Base-by-base conservation (phyloP, 2,888 invertebrate genomes). In the Galerucella pusilla region DNA sequence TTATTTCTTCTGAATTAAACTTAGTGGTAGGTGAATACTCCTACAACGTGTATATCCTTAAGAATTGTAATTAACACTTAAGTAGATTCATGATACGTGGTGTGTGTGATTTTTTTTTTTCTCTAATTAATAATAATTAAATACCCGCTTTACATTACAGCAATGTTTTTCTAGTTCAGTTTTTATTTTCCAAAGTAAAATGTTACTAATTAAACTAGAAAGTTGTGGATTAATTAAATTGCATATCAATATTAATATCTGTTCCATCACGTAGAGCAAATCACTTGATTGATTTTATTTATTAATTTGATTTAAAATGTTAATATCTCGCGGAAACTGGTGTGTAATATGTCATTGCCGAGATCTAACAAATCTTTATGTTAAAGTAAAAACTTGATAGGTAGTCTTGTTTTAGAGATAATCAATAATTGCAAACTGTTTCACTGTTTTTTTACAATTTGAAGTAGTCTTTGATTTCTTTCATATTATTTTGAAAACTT, bases 201-300 rank as follows among this genome's bases (percentile, higher is more conserved):
- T 52, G 52, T n/a, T 52, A 52, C 52, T 52, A 52, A 52, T 52
- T 52, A n/a, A 52, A 52, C 52, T 52, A 52, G 52, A 52, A 52
- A 52, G 52, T 52, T 52, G 52, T n/a, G n/a, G 52, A 52, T 52
- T 6, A n/a, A 52, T 52, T 52, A 14, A 52, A 52, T n/a, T 52
- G 14, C 52, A n/a, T 12, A 52, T 52, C 52, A 52, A 52, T 52
- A 49, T 49, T 4, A 4, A 28, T 28, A 35, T 42, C n/a, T 52
- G 52, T n/a, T 52, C n/a, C n/a, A 52, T 52, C 52, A n/a, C n/a
- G 52, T 52, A 6, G n/a, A 52, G 52, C 52, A 52, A 52, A 52
- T 52, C n/a, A 52, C 52, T n/a, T n/a, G 5, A 52, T n/a, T 14
- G 52, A 42, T n/a, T 52, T 52, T n/a, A 14, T 49, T n/a, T n/a